phyloP scores from a whole-genome alignment of 2,888 invertebrate genomes.

The Arrhopalites spinosus region DNA sequence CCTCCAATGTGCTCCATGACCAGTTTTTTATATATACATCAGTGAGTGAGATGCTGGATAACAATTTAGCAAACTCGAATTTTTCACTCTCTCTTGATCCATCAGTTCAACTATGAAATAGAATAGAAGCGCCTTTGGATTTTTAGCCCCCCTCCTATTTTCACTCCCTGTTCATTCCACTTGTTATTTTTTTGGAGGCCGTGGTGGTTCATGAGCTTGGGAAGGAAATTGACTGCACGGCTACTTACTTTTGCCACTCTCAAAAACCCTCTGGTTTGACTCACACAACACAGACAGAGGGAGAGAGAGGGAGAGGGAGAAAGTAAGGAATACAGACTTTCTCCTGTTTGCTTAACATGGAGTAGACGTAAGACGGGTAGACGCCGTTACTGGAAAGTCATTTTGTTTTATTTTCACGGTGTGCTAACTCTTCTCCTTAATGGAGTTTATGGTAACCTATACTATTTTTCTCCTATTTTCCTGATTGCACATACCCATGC shows the following conservation, averaged over 20 bases:
- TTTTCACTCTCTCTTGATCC: neutral
- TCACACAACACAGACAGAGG: neutral
- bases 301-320: neutral
- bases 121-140: no score
- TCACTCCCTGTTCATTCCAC: no score
- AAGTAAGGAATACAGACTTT: neutral
- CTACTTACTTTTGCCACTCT: no score
- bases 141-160: no score
- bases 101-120: no score
- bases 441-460: slow-evolving; percentile 13
- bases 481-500: neutral
- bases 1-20: no score
- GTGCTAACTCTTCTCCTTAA: slow-evolving; percentile 23
- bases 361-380: neutral
- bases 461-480: neutral
- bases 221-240: neutral
- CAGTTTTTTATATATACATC: no score
- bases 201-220: neutral
- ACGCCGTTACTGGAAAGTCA: slow-evolving; percentile 21
- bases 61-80: neutral
- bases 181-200: neutral
- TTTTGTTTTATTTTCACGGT: slow-evolving; percentile 31
- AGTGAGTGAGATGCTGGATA: no score
- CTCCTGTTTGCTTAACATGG: neutral
- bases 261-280: no score